A percentile compares a stretch with the other conserved stretches of the same genome.
phyloP scores from a whole-genome alignment of 2,113 vertebrate genomes.

The Plestiodon gilberti region DNA sequence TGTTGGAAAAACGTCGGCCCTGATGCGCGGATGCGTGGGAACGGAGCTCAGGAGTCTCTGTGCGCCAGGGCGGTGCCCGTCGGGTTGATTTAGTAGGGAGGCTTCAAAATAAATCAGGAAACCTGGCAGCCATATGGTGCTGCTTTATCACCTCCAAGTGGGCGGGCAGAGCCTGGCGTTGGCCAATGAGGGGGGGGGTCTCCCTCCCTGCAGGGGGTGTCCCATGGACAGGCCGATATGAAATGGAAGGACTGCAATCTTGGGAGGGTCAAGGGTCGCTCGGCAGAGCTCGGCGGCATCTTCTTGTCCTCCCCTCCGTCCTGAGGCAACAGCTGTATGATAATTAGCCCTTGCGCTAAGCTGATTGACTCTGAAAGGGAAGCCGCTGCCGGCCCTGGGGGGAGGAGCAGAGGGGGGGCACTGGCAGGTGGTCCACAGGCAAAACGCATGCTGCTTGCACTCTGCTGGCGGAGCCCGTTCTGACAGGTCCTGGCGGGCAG shows the following conservation, averaged over 20 bases:
- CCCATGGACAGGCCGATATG: not conserved
- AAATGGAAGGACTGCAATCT: not conserved
- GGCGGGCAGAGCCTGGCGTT: not conserved
- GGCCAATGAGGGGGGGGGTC: not conserved
- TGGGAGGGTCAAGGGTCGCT: constrained; percentile 30
- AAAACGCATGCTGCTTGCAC: constrained; percentile 28
- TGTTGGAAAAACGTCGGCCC: too few species aligned
- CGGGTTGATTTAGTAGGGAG: constrained; percentile 31
- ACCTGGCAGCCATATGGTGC: constrained; percentile 28
- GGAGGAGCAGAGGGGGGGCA: not conserved
- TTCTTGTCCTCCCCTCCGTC: not conserved
- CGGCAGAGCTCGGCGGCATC: not conserved
- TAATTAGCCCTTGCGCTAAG: constrained; percentile 75
- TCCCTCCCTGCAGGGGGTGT: not conserved
- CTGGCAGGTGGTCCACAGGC: constrained; percentile 63
- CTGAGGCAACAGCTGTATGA: constrained; percentile 81
- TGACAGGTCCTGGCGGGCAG: constrained; percentile 14
- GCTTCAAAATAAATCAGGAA: constrained; percentile 9
- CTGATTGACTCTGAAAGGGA: constrained; percentile 52
- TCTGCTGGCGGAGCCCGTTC: not conserved
- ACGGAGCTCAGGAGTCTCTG: not conserved
- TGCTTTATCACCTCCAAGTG: not conserved
- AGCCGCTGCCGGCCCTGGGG: not conserved
- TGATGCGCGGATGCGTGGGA: not conserved
- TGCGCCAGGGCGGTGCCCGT: constrained; percentile 15